Evolutionary conservation across 2,797 vertebrate genomes (phyloP), one percentile per base, ranked within the genome.

Genomic region (Aphelocoma californica): DNA sequence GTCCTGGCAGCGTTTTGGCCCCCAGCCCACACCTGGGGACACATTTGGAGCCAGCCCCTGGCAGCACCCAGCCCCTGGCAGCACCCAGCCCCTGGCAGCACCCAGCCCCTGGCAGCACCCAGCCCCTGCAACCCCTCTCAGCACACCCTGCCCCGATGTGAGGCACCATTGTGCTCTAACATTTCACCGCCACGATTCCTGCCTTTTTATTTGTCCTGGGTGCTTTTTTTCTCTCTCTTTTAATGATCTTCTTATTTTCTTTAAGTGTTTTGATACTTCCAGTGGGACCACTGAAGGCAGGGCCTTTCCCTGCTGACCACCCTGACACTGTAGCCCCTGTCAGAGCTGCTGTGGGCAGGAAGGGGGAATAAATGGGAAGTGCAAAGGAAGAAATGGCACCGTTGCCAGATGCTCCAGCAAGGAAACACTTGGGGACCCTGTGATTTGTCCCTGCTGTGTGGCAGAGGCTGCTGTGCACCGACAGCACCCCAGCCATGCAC

Each of bases 251-350:
- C 45, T 38, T 48, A 57, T 89, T 86, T 91, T 38, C 78, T 23
- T 40, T 20, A 53, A 6, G 29, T 29, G 86, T 90, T 85, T 12
- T 3, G 62, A 25, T 95, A 53, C 84, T 96, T 84, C 77, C 91
- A 81, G 10, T 4, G 38, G 77, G 48, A 17, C 31, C 77, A 13
- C 28, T 19, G 62, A 42, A 81, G 81, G 51, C 67, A 42, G 60
- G 14, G 69, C 92, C 91, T 96, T 79, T 90, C 91, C 57, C 85
- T 92, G 88, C 81, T 91, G 96, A 56, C 96, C 96, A 93, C 97
- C 96, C 94, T 12, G 24, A 40, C 71, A 47, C 92, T 34, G 47
- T 1, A 74, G 67, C 86, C 94, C 83, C 93, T 81, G 82, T 82
- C 69, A 71, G 40, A 88, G 42, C 90, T 4, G 78, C 92, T 21